Evolutionary conservation across 2,888 invertebrate species (phyloP).

Genomic region (Isoperla grammatica): DNA sequence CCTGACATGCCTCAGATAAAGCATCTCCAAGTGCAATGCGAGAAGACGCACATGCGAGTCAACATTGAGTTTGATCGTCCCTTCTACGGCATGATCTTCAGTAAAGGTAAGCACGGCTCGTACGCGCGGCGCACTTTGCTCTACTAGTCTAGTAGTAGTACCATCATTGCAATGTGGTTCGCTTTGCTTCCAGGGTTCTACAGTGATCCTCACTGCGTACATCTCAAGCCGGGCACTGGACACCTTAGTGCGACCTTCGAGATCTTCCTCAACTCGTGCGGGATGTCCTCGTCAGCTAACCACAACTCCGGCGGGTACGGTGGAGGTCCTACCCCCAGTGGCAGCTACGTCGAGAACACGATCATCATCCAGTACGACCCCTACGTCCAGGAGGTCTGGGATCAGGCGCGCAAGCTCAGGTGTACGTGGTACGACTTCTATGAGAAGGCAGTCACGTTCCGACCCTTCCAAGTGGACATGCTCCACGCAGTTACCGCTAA

Average conservation of each 20-base stretch:
- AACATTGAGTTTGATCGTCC: conserved; percentile 93
- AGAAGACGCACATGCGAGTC: conserved; percentile 92
- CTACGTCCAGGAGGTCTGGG: conserved; percentile 93
- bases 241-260: conserved; percentile 89
- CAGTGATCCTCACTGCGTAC: conserved; percentile 86
- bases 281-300: conserved; percentile 89
- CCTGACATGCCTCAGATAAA: conserved; percentile 92
- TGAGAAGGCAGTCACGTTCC: conserved; percentile 90
- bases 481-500: conserved; percentile 91
- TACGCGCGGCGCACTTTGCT: neutral
- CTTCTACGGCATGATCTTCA: conserved; percentile 94
- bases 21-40: conserved; percentile 89
- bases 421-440: conserved; percentile 97
- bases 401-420: conserved; percentile 84
- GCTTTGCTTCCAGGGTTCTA: conserved; percentile 56
- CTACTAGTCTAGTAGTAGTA: neutral
- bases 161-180: neutral
- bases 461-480: conserved; percentile 91
- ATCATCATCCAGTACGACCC: conserved; percentile 94
- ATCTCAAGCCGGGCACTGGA: conserved; percentile 85
- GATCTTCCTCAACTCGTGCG: conserved; percentile 88
- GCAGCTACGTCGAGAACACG: conserved; percentile 90
- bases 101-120: conserved; percentile 58
- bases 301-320: conserved; percentile 72
- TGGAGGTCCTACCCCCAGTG: conserved; percentile 83